Percentiles rank a stretch among this genome's conserved stretches.
Conservation (phyloP, 2,797 vertebrate species). For the Fundulus diaphanus region DNA sequence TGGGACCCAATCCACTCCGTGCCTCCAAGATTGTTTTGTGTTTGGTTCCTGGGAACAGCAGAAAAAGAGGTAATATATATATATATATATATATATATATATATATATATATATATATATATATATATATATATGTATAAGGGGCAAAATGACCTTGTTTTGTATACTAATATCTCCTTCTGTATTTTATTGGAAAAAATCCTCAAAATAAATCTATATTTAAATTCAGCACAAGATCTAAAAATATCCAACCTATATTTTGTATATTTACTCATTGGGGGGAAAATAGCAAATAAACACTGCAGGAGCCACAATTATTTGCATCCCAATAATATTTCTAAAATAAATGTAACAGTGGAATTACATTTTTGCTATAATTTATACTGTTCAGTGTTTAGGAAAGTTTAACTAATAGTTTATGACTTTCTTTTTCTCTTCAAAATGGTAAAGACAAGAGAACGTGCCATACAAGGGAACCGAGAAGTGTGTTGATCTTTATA, state of each 20-base stretch:
- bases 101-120: no score
- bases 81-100: no score
- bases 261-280: neutral
- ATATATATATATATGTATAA: no score
- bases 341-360: no score
- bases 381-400: no score
- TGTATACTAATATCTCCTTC: neutral
- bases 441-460: neutral
- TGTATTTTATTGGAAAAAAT: neutral
- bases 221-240: neutral
- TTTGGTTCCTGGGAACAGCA: constrained; percentile 87
- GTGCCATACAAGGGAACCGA: neutral
- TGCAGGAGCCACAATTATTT: neutral
- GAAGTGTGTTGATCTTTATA: no score
- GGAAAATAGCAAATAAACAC: neutral
- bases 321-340: no score
- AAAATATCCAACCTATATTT: neutral
- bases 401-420: neutral
- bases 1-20: constrained; percentile 92
- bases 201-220: neutral
- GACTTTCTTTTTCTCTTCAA: no score
- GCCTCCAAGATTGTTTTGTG: constrained; percentile 97
- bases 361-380: no score
- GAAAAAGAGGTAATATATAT: constrained; percentile 2
- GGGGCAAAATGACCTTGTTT: neutral